Evolutionary conservation across 2,888 invertebrate genomes (phyloP).

Genomic region (Drosophila helvetica): DNA sequence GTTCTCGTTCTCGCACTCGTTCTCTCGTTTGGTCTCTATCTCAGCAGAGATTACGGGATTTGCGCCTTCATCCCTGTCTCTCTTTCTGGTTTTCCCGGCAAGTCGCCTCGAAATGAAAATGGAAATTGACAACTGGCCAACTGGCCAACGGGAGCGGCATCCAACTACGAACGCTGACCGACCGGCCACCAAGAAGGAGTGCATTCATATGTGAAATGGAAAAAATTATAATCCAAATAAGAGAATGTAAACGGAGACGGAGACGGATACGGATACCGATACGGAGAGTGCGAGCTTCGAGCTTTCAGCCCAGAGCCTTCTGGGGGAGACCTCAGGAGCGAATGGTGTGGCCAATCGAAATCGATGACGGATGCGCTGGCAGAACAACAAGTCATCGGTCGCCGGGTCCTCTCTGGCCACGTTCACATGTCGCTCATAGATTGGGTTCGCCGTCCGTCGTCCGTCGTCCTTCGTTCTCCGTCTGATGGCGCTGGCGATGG

Average conservation of each 20-base stretch:
- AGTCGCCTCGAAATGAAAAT: constrained; percentile 46
- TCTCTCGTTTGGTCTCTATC: background rate
- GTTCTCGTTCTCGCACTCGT: too few relatives aligned
- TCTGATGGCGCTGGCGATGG: background rate
- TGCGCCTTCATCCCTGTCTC: constrained; percentile 1
- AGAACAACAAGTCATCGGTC: constrained; percentile 51
- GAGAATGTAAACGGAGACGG: constrained; percentile 64
- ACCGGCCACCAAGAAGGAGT: constrained; percentile 59
- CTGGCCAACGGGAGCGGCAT: constrained; percentile 38
- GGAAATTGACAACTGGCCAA: constrained; percentile 73
- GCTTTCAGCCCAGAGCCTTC: background rate
- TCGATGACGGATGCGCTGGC: constrained; percentile 76
- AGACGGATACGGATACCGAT: constrained; percentile 21
- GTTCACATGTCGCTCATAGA: constrained; percentile 41
- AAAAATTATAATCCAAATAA: constrained; percentile 81
- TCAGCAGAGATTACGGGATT: constrained; percentile 24
- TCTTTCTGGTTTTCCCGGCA: constrained; percentile 7
- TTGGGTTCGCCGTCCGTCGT: constrained; percentile 29
- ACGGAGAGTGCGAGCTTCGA: constrained; percentile 5
- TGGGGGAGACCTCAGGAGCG: constrained; percentile 13
- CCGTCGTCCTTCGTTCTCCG: background rate
- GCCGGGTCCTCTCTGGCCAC: constrained; percentile 3
- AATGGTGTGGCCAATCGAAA: constrained; percentile 52
- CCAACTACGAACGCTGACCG: constrained; percentile 18
- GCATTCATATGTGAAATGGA: constrained; percentile 82